phyloP scores from a whole-genome alignment of 2,113 vertebrate species.

The Empidonax alnorum region DNA sequence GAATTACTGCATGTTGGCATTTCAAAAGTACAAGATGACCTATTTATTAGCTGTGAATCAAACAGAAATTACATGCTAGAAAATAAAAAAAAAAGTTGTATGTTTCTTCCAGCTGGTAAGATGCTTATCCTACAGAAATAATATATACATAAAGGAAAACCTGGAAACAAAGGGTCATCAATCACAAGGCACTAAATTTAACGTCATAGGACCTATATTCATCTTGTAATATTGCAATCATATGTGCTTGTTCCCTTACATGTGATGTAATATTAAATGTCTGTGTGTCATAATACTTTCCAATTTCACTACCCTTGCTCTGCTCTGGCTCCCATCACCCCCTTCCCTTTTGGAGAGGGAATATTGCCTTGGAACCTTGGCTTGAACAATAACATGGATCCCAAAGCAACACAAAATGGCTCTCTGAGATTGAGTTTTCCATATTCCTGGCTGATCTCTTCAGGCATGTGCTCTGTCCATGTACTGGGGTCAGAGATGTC shows the following conservation, averaged over 20 bases:
- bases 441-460: neutral
- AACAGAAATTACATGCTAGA: constrained; percentile 70
- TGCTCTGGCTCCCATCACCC: neutral
- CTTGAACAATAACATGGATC: neutral
- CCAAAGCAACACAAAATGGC: neutral
- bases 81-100: constrained; percentile 60
- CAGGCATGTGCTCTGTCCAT: neutral
- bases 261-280: constrained; percentile 62
- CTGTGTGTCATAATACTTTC: constrained; percentile 62
- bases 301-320: constrained; percentile 4
- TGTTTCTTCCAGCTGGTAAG: constrained; percentile 64
- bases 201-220: neutral
- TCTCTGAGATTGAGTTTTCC: neutral
- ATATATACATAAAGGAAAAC: constrained; percentile 27
- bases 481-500: neutral
- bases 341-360: neutral
- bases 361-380: neutral
- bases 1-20: constrained; percentile 74
- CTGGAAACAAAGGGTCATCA: constrained; percentile 52
- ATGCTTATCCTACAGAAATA: constrained; percentile 51
- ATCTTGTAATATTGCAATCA: constrained; percentile 34
- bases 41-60: constrained; percentile 82
- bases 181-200: constrained; percentile 58
- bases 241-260: constrained; percentile 48
- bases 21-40: constrained; percentile 78